Evolutionary conservation across 2,888 invertebrate species (phyloP).

Genomic region (Dicyrtoma fusca): DNA sequence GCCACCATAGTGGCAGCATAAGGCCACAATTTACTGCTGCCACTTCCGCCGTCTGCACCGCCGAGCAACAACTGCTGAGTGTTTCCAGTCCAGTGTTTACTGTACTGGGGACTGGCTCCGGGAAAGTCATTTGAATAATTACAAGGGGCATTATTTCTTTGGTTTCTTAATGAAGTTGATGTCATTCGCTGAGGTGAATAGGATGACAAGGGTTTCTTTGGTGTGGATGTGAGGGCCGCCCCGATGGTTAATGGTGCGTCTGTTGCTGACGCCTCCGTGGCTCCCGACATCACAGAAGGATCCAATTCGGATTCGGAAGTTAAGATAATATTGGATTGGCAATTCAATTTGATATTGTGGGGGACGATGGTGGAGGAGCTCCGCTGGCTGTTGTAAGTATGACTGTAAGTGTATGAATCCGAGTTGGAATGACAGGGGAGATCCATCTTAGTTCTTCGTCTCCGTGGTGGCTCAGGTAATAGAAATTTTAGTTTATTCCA

Average conservation of each 20-base stretch:
- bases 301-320: background rate
- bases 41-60: too few species aligned
- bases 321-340: slow-evolving; percentile 1
- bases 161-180: too few species aligned
- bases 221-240: background rate
- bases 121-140: too few species aligned
- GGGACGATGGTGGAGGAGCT: background rate
- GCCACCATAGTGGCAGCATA: too few species aligned
- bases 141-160: too few species aligned
- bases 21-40: too few species aligned
- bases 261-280: background rate
- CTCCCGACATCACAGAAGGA: too few species aligned
- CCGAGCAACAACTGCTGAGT: too few species aligned
- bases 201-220: background rate
- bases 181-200: too few species aligned
- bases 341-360: background rate
- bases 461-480: slow-evolving; percentile 55
- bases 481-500: slow-evolving; percentile 62
- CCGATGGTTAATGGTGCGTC: background rate
- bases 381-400: background rate
- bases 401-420: background rate
- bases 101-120: too few species aligned
- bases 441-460: background rate
- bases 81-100: too few species aligned
- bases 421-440: too few species aligned